Percentiles rank a stretch among this genome's conserved stretches.
These are phyloP conservation scores for Furcula furcula DNA, from an alignment of 2,888 invertebrate species.

Conservation along the genomic window DNA sequence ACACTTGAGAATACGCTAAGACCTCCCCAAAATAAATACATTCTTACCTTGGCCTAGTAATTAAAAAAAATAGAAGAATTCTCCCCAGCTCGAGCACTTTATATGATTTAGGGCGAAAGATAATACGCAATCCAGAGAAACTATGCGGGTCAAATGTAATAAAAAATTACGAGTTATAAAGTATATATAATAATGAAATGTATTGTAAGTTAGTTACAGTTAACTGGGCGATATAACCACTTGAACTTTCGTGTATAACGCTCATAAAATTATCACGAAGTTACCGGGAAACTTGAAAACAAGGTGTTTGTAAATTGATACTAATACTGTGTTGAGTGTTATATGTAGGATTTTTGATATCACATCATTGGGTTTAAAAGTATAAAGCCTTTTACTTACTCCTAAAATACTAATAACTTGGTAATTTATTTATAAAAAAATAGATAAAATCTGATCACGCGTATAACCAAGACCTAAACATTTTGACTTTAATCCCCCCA, in stretches of 20 bases:
- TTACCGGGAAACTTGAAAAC: conserved; percentile 63
- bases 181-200: conserved; percentile 33
- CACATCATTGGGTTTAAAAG: too few relatives aligned
- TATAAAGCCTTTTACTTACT: too few relatives aligned
- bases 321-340: conserved; percentile 39
- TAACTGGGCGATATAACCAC: conserved; percentile 45
- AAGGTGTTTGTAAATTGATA: conserved; percentile 66
- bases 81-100: conserved; percentile 17
- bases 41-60: conserved; percentile 3
- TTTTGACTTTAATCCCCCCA: too few relatives aligned
- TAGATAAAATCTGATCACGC: too few relatives aligned
- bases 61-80: conserved; percentile 13
- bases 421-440: too few relatives aligned
- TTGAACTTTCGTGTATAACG: conserved; percentile 67
- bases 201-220: conserved; percentile 25
- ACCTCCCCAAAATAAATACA: conserved; percentile 1
- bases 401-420: too few relatives aligned
- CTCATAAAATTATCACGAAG: conserved; percentile 70
- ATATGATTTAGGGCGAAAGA: conserved; percentile 32
- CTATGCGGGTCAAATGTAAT: conserved; percentile 44
- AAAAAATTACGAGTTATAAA: conserved; percentile 31
- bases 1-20: neutral
- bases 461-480: too few relatives aligned
- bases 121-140: conserved; percentile 30
- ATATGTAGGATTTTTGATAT: too few relatives aligned